Evolutionary conservation across 2,888 invertebrate genomes (phyloP).

Genomic region (Patella ulyssiponensis): DNA sequence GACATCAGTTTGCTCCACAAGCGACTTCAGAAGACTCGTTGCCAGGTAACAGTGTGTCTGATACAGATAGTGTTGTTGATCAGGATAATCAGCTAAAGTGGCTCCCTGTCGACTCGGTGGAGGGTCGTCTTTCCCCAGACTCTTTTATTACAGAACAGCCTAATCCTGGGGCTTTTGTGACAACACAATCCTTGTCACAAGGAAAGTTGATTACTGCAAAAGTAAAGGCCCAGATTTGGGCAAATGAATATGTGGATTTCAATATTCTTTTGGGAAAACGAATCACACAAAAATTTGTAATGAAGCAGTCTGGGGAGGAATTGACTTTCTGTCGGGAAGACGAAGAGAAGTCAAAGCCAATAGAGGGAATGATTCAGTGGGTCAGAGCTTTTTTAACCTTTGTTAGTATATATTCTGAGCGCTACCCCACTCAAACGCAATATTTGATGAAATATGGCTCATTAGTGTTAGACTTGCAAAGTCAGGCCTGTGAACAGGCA

Average conservation of each 20-base stretch:
- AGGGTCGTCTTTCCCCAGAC: too few species aligned
- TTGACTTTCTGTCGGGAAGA: neutral
- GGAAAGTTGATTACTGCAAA: neutral
- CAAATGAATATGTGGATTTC: neutral
- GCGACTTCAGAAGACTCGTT: too few species aligned
- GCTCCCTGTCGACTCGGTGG: too few species aligned
- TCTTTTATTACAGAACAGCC: too few species aligned
- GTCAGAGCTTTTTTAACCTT: neutral
- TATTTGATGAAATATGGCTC: neutral
- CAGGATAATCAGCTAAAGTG: too few species aligned
- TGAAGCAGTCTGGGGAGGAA: neutral
- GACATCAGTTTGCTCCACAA: too few species aligned
- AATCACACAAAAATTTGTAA: neutral
- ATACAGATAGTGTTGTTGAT: too few species aligned
- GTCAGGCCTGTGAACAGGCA: neutral
- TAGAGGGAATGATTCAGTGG: neutral
- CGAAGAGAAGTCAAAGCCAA: neutral
- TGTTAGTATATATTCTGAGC: neutral
- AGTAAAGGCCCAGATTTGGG: neutral
- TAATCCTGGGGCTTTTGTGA: too few species aligned
- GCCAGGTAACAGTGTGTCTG: too few species aligned
- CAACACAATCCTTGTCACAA: too few species aligned
- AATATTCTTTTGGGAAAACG: neutral
- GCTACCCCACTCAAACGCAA: neutral
- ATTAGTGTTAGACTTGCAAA: neutral